phyloP scores from a whole-genome alignment of 2,888 invertebrate genomes.

The Acrocyrtus sp. region DNA sequence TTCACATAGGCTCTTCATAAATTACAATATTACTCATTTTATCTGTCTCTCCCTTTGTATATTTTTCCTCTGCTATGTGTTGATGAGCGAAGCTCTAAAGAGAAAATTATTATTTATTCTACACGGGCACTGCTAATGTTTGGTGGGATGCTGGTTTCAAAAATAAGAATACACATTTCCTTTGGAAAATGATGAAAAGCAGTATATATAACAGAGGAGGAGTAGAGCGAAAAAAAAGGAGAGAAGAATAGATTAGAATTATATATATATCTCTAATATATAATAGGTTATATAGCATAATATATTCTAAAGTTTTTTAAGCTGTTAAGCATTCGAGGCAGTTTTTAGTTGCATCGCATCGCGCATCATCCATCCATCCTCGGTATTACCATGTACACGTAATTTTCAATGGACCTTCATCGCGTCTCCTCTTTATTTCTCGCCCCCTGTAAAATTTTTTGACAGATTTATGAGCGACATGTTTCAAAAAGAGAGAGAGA shows the following conservation, averaged over 20 bases:
- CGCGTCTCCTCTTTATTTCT: conserved; percentile 51
- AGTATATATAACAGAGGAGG: neutral
- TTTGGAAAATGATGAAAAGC: neutral
- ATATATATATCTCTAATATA: too few relatives aligned
- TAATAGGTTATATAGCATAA: too few relatives aligned
- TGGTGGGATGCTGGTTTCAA: too few relatives aligned
- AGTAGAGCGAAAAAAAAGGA: too few relatives aligned
- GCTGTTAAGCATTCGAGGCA: too few relatives aligned
- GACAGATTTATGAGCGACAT: conserved; percentile 63
- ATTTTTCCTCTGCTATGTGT: conserved; percentile 18
- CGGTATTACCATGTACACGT: conserved; percentile 49
- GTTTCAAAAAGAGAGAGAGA: conserved; percentile 54
- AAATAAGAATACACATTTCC: neutral
- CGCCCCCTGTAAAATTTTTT: conserved; percentile 54
- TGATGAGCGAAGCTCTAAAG: conserved; percentile 2
- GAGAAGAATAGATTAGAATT: too few relatives aligned
- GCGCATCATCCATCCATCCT: conserved; percentile 40
- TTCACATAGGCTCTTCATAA: conserved; percentile 31
- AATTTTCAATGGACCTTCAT: conserved; percentile 51
- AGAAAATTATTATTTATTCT: neutral
- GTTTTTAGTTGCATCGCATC: neutral
- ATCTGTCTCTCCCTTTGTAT: conserved; percentile 5
- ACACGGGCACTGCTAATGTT: too few relatives aligned
- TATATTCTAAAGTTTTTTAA: too few relatives aligned
- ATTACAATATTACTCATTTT: conserved; percentile 47